Percentiles rank a stretch among this genome's conserved stretches.
These are phyloP conservation scores for Adelosebastes latens DNA, from an alignment of 2,797 vertebrate genomes.

Conservation along the genomic window DNA sequence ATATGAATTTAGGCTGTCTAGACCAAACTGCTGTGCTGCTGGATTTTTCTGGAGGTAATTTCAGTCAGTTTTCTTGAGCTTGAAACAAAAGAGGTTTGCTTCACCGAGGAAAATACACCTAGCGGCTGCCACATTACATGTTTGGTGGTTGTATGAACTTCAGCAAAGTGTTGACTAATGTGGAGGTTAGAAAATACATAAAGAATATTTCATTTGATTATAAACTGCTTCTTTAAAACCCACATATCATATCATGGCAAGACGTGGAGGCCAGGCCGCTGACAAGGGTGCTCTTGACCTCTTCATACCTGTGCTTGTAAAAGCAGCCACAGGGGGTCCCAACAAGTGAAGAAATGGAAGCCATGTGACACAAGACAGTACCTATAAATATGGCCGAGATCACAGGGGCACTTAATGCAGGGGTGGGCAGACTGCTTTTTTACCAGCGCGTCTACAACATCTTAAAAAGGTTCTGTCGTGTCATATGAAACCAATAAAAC, in stretches of 20 bases:
- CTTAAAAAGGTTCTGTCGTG: conserved; percentile 85
- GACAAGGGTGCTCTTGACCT: conserved; percentile 79
- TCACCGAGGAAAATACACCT: neutral
- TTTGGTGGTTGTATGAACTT: neutral
- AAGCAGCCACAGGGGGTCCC: conserved; percentile 82
- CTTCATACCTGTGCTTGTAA: conserved; percentile 84
- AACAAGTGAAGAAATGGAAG: conserved; percentile 86
- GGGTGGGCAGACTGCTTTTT: conserved; percentile 82
- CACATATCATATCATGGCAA: neutral
- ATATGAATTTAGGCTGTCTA: neutral
- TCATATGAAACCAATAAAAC: conserved; percentile 88
- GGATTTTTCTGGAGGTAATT: neutral
- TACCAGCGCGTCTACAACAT: conserved; percentile 86
- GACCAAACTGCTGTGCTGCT: neutral
- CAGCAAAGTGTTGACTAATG: neutral
- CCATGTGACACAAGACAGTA: conserved; percentile 87
- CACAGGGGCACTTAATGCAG: conserved; percentile 84
- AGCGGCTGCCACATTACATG: neutral
- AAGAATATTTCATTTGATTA: neutral
- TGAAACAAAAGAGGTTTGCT: neutral
- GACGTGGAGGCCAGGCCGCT: conserved; percentile 38
- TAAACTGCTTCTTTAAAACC: neutral
- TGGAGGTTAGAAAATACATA: neutral
- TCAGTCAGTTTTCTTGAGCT: neutral
- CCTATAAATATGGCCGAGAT: conserved; percentile 87